Conservation (phyloP, 2,888 invertebrate genomes). For the Frankliniella fusca region DNA sequence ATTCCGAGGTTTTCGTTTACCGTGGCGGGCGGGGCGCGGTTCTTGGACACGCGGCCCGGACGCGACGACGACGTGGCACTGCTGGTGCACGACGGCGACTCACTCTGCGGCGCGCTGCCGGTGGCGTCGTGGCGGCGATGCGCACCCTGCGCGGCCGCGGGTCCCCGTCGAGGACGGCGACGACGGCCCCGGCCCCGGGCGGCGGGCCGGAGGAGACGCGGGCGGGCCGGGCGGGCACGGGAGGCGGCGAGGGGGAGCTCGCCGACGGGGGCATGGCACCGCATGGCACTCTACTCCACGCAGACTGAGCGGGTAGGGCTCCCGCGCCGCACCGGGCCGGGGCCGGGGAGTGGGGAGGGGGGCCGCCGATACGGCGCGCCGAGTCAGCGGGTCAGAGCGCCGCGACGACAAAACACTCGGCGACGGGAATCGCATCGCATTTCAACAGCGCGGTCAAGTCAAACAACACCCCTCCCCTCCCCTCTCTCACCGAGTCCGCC, state of each 20-base stretch:
- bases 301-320: background rate
- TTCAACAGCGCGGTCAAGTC: background rate
- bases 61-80: background rate
- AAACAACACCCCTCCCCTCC: background rate
- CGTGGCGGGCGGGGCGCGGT: background rate
- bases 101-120: background rate
- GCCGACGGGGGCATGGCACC: constrained; percentile 51
- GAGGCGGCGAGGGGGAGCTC: constrained; percentile 58
- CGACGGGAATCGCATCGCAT: background rate
- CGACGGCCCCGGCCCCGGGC: constrained; percentile 38
- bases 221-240: constrained; percentile 42
- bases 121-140: background rate
- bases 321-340: background rate
- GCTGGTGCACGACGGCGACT: background rate
- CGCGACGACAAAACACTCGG: background rate
- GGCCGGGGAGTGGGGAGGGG: background rate
- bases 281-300: constrained; percentile 52
- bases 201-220: constrained; percentile 41
- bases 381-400: background rate
- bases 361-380: background rate
- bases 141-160: background rate
- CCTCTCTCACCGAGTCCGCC: background rate
- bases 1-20: too few species aligned
- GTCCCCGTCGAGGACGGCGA: background rate
- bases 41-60: too few species aligned